A percentile compares a stretch with the other conserved stretches of the same genome.
Conservation (phyloP, 2,797 vertebrate genomes). For the Sebastes glaucus region DNA sequence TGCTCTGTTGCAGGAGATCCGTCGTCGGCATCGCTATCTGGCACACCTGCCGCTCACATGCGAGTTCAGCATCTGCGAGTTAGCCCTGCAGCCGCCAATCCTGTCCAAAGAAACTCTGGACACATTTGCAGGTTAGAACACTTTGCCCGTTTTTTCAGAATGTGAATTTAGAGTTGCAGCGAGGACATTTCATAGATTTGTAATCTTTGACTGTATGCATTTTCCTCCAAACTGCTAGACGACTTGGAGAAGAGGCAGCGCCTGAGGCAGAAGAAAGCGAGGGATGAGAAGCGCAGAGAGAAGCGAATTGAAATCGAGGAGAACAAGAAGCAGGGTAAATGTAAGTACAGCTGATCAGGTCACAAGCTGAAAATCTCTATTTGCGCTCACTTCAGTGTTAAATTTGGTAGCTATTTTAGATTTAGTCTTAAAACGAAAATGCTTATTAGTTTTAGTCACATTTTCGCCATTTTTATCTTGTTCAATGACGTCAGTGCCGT, state of each 20-base stretch:
- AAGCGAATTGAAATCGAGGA: conserved; percentile 97
- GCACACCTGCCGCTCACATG: conserved; percentile 97
- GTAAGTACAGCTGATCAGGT: conserved; percentile 79
- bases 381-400: neutral
- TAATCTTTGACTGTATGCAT: neutral
- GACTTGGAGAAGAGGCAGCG: conserved; percentile 95
- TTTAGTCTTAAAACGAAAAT: no score
- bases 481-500: no score
- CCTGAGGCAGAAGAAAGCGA: conserved; percentile 94
- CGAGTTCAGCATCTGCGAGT: conserved; percentile 97
- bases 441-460: no score
- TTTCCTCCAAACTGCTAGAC: conserved; percentile 75
- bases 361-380: neutral
- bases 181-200: neutral
- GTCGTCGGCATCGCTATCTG: conserved; percentile 94
- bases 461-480: fast-evolving
- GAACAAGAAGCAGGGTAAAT: conserved; percentile 96
- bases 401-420: no score
- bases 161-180: neutral
- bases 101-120: conserved; percentile 94
- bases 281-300: conserved; percentile 94
- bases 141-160: fast-evolving
- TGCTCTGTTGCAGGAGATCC: conserved; percentile 86
- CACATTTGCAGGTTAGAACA: conserved; percentile 89
- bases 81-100: conserved; percentile 91